A percentile compares a stretch with the other conserved stretches of the same genome.
phyloP scores from a whole-genome alignment of 2,113 vertebrate species.

The Typhlomys cinereus region DNA sequence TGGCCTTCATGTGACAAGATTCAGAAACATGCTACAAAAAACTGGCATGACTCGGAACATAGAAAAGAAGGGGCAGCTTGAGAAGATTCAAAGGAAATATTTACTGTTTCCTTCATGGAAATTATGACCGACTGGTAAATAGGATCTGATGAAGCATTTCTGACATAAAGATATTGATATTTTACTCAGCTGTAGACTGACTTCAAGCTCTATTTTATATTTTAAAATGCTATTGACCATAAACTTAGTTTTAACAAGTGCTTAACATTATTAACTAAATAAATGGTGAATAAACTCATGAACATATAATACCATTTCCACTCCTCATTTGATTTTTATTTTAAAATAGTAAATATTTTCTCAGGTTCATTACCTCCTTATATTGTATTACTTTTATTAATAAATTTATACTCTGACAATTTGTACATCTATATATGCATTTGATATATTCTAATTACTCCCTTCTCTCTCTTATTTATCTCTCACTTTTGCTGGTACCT shows the following conservation, averaged over 20 bases:
- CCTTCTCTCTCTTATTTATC: not conserved
- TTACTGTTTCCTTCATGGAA: not conserved
- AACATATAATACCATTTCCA: not conserved
- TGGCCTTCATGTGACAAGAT: not conserved
- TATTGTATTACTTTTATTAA: too few relatives aligned
- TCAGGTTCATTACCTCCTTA: not conserved
- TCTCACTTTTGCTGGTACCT: too few relatives aligned
- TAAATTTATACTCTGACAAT: too few relatives aligned
- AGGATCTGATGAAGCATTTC: not conserved
- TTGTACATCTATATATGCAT: too few relatives aligned
- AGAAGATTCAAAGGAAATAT: not conserved
- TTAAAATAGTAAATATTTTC: not conserved
- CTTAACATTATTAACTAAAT: not conserved
- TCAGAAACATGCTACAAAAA: not conserved
- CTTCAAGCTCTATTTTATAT: conserved; percentile 11
- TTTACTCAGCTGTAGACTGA: not conserved
- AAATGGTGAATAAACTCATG: not conserved
- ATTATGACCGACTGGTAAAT: not conserved
- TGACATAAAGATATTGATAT: not conserved
- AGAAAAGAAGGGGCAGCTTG: not conserved
- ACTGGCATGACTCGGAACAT: not conserved
- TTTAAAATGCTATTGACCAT: not conserved
- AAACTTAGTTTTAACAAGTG: not conserved
- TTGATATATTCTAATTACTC: too few relatives aligned
- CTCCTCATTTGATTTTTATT: not conserved